Evolutionary conservation across 1,140 invertebrate species (phyloP).

Genomic region (Acromyrmex charruanus): DNA sequence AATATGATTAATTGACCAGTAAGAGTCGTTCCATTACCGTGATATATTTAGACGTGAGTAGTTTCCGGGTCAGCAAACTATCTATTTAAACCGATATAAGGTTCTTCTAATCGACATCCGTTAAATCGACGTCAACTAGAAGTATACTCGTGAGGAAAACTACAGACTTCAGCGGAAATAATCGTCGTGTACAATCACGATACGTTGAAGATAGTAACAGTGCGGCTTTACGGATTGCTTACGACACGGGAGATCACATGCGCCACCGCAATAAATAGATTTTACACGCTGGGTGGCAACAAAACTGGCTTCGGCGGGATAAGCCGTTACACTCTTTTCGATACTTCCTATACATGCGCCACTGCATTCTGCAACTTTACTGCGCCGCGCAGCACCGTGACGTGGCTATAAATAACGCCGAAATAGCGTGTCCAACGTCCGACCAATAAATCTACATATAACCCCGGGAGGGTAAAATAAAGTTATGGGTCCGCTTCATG

Average conservation of each 20-base stretch:
- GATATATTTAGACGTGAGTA: slow-evolving; percentile 7
- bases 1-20: slow-evolving; percentile 37
- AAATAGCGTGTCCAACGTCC: slow-evolving; percentile 79
- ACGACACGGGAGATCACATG: not conserved
- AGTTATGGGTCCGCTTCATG: slow-evolving; percentile 81
- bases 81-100: slow-evolving; percentile 34
- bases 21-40: slow-evolving; percentile 7
- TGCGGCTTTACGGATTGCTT: not conserved
- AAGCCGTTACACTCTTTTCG: slow-evolving; percentile 54
- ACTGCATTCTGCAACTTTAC: slow-evolving; percentile 70
- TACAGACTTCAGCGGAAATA: not conserved
- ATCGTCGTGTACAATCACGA: not conserved
- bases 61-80: slow-evolving; percentile 26
- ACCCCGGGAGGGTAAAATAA: slow-evolving; percentile 81
- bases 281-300: slow-evolving; percentile 49
- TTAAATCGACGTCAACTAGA: not conserved
- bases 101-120: not conserved
- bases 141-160: not conserved
- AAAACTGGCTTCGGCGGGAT: slow-evolving; percentile 32
- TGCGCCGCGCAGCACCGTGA: slow-evolving; percentile 66
- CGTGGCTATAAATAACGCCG: slow-evolving; percentile 78
- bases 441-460: slow-evolving; percentile 82
- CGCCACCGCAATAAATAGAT: slow-evolving; percentile 34
- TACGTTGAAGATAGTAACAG: slow-evolving; percentile 1
- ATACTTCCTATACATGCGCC: slow-evolving; percentile 27